Evolutionary conservation across 2,888 invertebrate species (phyloP).

Genomic region (Thereva unica): DNA sequence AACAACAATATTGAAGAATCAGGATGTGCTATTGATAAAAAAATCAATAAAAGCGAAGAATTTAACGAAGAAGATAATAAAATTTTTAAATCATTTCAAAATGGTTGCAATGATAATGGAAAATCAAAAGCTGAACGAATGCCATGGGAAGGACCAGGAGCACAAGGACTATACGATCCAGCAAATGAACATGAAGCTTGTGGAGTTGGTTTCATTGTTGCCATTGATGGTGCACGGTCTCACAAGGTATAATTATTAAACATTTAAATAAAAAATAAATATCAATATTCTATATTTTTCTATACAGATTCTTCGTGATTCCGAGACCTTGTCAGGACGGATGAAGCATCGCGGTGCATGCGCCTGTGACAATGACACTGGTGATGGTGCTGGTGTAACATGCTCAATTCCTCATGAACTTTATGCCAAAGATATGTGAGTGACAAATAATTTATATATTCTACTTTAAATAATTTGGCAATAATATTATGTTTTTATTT

Average conservation of each 20-base stretch:
- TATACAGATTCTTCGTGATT: slow-evolving; percentile 90
- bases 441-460: slow-evolving; percentile 47
- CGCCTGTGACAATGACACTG: slow-evolving; percentile 98
- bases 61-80: slow-evolving; percentile 18
- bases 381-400: slow-evolving; percentile 97
- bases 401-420: slow-evolving; percentile 95
- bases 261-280: not conserved
- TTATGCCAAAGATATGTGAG: slow-evolving; percentile 85
- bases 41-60: slow-evolving; percentile 43
- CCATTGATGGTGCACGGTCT: slow-evolving; percentile 92
- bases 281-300: slow-evolving; percentile 18
- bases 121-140: slow-evolving; percentile 52
- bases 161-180: slow-evolving; percentile 96
- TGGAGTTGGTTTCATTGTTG: slow-evolving; percentile 98
- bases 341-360: slow-evolving; percentile 99
- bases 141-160: slow-evolving; percentile 81
- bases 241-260: slow-evolving; percentile 72
- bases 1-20: slow-evolving; percentile 53
- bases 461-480: not conserved
- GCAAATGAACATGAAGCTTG: slow-evolving; percentile 95
- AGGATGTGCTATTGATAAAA: slow-evolving; percentile 55
- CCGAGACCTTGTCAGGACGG: slow-evolving; percentile 89
- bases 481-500: not conserved
- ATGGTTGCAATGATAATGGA: slow-evolving; percentile 35
- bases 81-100: slow-evolving; percentile 3